Conservation (phyloP, 2,113 vertebrate genomes). For the Oreocharis arfaki region DNA sequence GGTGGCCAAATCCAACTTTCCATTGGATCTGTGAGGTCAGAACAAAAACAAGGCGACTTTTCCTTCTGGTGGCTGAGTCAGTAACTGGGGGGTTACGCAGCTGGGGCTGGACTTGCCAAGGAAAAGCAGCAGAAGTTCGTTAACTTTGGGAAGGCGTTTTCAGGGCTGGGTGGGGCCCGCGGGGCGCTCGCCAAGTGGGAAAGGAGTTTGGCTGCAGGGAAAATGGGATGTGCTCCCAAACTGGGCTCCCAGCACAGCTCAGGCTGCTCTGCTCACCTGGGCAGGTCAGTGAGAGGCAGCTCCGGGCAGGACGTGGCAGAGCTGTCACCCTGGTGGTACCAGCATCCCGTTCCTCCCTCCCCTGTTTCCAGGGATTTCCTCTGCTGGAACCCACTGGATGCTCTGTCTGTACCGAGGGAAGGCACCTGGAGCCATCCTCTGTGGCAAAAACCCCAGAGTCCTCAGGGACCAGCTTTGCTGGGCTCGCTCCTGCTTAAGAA, state of each 20-base stretch:
- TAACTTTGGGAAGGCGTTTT: neutral
- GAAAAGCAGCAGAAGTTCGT: neutral
- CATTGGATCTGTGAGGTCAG: neutral
- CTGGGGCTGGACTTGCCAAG: neutral
- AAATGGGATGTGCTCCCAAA: neutral
- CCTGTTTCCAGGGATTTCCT: neutral
- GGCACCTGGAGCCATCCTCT: neutral
- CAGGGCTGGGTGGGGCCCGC: neutral
- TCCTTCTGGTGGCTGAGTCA: neutral
- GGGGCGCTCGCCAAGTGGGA: neutral
- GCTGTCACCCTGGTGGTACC: fast-evolving
- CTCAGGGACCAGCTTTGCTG: neutral
- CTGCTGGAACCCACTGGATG: fast-evolving
- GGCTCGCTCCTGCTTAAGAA: neutral
- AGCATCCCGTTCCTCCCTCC: neutral
- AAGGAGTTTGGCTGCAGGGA: neutral
- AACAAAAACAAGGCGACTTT: neutral
- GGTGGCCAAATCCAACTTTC: neutral
- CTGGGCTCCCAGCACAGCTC: neutral
- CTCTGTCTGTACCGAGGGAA: no score
- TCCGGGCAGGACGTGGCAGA: neutral
- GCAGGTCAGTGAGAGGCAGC: neutral
- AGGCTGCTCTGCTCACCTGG: neutral
- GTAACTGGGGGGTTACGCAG: neutral
- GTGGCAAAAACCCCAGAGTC: neutral